Conservation (phyloP, 1,140 invertebrate species). For the Drosophila bocki region DNA sequence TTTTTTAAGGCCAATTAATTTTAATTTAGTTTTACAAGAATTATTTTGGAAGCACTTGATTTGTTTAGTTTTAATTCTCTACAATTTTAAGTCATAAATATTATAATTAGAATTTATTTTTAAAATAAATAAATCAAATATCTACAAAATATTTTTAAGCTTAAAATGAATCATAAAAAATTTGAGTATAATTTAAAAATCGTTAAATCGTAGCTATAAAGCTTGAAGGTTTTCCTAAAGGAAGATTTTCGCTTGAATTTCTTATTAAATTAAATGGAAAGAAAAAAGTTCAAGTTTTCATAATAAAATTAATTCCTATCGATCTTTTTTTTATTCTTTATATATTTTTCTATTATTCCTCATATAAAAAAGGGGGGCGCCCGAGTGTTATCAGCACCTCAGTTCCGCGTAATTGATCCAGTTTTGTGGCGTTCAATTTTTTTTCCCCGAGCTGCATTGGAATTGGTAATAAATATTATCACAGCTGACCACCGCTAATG, state of each 20-base stretch:
- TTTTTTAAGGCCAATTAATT: no score
- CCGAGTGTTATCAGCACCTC: conserved; percentile 57
- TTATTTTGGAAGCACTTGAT: neutral
- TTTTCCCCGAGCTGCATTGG: conserved; percentile 12
- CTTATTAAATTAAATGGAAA: neutral
- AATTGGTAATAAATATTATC: conserved; percentile 67
- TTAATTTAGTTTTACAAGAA: neutral
- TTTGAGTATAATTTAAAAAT: neutral
- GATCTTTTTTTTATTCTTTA: neutral
- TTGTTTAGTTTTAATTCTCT: no score
- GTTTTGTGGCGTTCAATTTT: conserved; percentile 40
- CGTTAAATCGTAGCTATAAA: neutral
- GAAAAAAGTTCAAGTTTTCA: no score
- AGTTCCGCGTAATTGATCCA: conserved; percentile 76
- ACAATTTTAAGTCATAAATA: no score
- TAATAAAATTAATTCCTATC: neutral
- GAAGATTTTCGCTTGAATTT: no score
- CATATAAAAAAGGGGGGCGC: neutral
- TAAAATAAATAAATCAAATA: neutral
- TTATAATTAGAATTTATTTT: neutral
- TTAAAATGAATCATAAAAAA: neutral
- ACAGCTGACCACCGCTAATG: conserved; percentile 68
- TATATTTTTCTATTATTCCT: neutral
- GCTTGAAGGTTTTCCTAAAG: neutral
- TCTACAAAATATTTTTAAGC: neutral